Evolutionary conservation across 2,888 invertebrate species (phyloP), one percentile per base, ranked within the genome.

Genomic region (Nycteola revayana): DNA sequence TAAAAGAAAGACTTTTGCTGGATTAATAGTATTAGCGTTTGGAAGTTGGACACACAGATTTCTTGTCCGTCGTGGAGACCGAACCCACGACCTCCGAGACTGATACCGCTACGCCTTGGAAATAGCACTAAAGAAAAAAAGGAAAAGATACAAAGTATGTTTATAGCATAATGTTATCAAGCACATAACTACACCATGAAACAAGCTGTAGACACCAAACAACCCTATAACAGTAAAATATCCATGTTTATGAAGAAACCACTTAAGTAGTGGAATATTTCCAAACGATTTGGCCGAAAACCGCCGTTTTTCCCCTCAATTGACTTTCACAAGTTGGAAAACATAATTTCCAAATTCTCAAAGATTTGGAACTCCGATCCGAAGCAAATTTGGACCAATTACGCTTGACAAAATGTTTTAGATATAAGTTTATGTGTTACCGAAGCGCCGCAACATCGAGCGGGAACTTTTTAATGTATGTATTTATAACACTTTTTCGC

Each of bases 351-450:
- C 25, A 27, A 42, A 42, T 30, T 41, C 26, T 21, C 32, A 21
- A 42, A 55, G 34, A 44, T 44, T 54, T 28, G 5, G 9, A 28
- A 25, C 31, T 26, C 33, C 20, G 44, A 54, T 54, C 56, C 35
- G 40, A 32, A 39, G 31, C 28, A 17, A 26, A 42, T 52, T 47
- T 32, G 21, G 10, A 44, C 44, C 56, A 54, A 54, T 54, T 55
- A 54, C 36, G 29, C 35, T 32, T 39, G 41, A 53, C 44, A 54
- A 42, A 44, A 47, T 51, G 53, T 53, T 47, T 38, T 30, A 14
- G 14, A 5, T 14, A 29, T 25, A 42, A 54, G 29, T 51, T 55
- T 48, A 36, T 33, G 39, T 32, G 34, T 32, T 25, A 20, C 30
- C 30, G n/a, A n/a, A n/a, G n/a, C n/a, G n/a, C n/a, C n/a, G n/a